Base-by-base conservation (phyloP, 1,140 invertebrate genomes). In the Bicyclus anynana region DNA sequence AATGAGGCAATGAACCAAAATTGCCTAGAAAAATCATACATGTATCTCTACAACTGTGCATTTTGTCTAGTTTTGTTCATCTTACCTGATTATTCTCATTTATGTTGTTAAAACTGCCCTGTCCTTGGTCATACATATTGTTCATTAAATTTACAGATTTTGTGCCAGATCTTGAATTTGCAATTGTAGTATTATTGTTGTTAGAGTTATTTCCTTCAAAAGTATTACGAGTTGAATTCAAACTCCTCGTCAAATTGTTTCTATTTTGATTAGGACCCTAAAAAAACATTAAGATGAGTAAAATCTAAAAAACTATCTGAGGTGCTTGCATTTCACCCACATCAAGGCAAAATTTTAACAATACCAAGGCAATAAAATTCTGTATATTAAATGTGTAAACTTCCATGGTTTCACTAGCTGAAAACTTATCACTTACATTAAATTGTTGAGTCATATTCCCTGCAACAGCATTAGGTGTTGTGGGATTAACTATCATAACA, bases 401-500 rank as follows among this genome's bases (percentile, higher is more conserved):
- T n/a, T n/a, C n/a, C n/a, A n/a, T n/a, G n/a, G n/a, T n/a, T n/a
- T n/a, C n/a, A n/a, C n/a, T n/a, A n/a, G n/a, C n/a, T n/a, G n/a
- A n/a, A n/a, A n/a, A n/a, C n/a, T n/a, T n/a, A n/a, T n/a, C n/a
- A 77, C 75, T 77, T 74, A 86, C 82, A 77, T 80, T 86, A 64
- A 84, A 83, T 38, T 76, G 77, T 63, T 86, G 85, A 37, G 75
- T 69, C 55, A 86, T 77, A 69, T 77, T 86, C 53, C 79, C 83
- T 40, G 78, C 72, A 20, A 79, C 70, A 51, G 81, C 73, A 69
- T 89, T 89, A 20, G 86, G 86, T 62, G 89, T 89, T 37, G 89
- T 89, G 18, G 89, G 89, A 54, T 90, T 90, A 2, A 90, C 89
- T 62, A 90, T 89, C 89, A 90, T 90, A 17, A 90, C 85, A 77